These are phyloP conservation scores for Cephus sareptanus DNA, from an alignment of 2,888 invertebrate species.

Conservation along the genomic window DNA sequence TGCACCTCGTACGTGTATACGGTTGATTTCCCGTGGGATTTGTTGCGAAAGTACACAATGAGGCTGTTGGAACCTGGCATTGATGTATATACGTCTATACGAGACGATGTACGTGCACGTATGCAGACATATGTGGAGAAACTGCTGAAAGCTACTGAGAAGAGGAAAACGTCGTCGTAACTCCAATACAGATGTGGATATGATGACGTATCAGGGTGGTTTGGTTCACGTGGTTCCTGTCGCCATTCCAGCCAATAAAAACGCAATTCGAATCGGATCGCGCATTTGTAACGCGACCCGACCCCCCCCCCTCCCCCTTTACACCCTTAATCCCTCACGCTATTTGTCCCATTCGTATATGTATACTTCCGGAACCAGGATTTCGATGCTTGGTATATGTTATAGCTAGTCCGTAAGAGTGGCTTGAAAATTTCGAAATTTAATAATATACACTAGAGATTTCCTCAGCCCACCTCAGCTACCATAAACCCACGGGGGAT, in stretches of 20 bases:
- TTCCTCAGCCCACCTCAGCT: background rate
- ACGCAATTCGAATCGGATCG: background rate
- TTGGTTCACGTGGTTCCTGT: background rate
- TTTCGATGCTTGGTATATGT: background rate
- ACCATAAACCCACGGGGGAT: background rate
- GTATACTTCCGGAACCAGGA: background rate
- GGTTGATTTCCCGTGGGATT: constrained; percentile 62
- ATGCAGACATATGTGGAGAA: background rate
- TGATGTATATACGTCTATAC: background rate
- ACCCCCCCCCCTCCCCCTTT: background rate
- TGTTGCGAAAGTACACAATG: constrained; percentile 32
- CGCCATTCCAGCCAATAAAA: background rate
- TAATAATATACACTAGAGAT: background rate
- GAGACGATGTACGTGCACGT: background rate
- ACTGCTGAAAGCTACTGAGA: background rate
- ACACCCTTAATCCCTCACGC: background rate
- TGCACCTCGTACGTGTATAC: constrained; percentile 24
- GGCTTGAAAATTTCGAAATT: background rate
- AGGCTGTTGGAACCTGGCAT: constrained; percentile 5
- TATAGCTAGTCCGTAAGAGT: background rate
- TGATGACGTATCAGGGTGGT: background rate
- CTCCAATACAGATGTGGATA: constrained; percentile 1
- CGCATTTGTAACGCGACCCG: background rate
- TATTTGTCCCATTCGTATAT: background rate
- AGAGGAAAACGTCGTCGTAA: background rate